Percentiles rank a stretch among this genome's conserved stretches.
Evolutionary conservation across 2,113 vertebrate species (phyloP).

Genomic region (Dendrocopos noguchii): DNA sequence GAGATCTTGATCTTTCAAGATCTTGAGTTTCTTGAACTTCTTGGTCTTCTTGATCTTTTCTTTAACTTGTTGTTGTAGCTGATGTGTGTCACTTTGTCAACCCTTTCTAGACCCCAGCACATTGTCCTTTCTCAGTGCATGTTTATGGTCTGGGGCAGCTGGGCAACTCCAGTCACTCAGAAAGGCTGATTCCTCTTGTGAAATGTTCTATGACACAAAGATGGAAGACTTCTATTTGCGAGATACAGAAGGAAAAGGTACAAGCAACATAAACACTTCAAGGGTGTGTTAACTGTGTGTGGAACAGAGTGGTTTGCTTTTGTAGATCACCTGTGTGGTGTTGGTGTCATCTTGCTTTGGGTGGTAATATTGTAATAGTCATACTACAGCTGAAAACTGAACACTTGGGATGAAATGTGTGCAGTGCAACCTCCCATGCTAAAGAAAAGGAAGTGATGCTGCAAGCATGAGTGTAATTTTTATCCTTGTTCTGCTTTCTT

Average conservation of each 20-base stretch:
- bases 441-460: not conserved
- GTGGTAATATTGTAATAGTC: not conserved
- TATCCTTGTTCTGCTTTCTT: not conserved
- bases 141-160: slow-evolving; percentile 21
- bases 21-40: not conserved
- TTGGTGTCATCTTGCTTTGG: not conserved
- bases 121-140: fast-evolving
- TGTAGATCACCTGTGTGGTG: not conserved
- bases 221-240: not conserved
- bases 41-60: not conserved
- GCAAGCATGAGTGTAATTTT: not conserved
- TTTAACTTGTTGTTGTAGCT: not conserved
- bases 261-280: not conserved
- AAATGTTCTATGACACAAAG: not conserved
- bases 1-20: not conserved
- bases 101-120: not conserved
- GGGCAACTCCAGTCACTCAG: not conserved
- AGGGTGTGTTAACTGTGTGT: not conserved
- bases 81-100: not conserved
- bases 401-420: not conserved
- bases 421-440: no score
- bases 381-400: not conserved
- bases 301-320: not conserved
- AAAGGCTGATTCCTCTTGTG: not conserved
- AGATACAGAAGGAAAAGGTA: not conserved